phyloP scores from a whole-genome alignment of 2,888 invertebrate genomes.

The Drosophila barbarae region DNA sequence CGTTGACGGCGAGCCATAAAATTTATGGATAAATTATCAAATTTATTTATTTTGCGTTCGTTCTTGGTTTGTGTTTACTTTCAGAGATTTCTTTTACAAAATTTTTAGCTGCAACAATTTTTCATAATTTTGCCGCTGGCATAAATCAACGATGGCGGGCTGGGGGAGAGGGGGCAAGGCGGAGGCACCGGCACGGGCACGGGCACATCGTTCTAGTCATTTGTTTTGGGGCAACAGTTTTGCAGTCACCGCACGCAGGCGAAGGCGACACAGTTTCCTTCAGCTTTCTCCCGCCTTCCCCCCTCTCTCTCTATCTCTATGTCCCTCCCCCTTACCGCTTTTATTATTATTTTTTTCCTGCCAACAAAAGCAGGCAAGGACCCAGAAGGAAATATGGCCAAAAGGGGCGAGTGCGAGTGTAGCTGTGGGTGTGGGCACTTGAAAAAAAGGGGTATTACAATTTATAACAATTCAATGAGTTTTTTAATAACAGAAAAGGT shows the following conservation, averaged over 20 bases:
- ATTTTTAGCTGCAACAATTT: conserved; percentile 58
- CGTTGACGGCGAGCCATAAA: conserved; percentile 42
- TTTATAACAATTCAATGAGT: background rate
- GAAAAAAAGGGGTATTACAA: background rate
- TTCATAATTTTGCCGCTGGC: conserved; percentile 72
- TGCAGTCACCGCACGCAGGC: conserved; percentile 46
- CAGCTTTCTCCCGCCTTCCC: background rate
- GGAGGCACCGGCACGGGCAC: background rate
- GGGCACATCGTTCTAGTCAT: conserved; percentile 28
- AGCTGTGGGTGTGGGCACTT: conserved; percentile 2
- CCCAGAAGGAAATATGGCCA: conserved; percentile 27
- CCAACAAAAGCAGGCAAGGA: conserved; percentile 34
- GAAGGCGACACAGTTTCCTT: conserved; percentile 45
- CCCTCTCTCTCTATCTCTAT: background rate
- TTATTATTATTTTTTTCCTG: conserved; percentile 28
- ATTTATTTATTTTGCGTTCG: conserved; percentile 47
- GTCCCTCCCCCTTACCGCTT: background rate
- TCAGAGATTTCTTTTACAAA: conserved; percentile 49
- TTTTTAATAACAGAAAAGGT: background rate
- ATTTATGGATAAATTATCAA: conserved; percentile 68
- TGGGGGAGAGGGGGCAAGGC: background rate
- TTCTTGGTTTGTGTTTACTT: conserved; percentile 33
- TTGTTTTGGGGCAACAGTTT: conserved; percentile 53
- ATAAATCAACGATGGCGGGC: conserved; percentile 59
- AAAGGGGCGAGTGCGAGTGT: conserved; percentile 5